Evolutionary conservation across 2,113 vertebrate species (phyloP).

Genomic region (Podocnemis expansa): DNA sequence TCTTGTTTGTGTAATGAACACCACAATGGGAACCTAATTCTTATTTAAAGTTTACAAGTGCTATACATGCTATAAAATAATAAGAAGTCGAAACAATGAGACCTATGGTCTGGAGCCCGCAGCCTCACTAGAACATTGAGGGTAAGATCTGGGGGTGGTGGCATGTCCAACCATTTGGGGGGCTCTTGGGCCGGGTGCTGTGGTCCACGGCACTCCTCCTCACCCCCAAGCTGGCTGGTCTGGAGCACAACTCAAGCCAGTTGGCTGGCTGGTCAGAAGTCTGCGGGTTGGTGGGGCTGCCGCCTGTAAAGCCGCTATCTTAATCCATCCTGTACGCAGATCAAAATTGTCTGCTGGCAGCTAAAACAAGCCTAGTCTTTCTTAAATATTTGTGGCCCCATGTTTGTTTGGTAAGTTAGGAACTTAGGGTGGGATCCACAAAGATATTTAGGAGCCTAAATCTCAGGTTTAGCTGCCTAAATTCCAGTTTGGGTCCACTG

Average conservation of each 20-base stretch:
- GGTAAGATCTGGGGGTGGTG: too few species aligned
- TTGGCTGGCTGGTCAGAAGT: too few species aligned
- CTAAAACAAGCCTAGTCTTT: background rate
- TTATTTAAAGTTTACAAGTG: background rate
- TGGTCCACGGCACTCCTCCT: too few species aligned
- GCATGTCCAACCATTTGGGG: too few species aligned
- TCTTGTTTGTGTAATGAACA: background rate
- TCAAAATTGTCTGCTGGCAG: background rate
- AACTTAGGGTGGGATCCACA: background rate
- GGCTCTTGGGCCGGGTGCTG: too few species aligned
- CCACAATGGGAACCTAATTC: background rate
- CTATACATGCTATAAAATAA: background rate
- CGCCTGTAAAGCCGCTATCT: too few species aligned
- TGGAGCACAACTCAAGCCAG: too few species aligned
- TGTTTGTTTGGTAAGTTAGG: background rate
- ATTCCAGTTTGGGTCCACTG: background rate
- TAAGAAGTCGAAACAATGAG: background rate
- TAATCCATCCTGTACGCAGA: background rate
- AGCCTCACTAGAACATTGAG: too few species aligned
- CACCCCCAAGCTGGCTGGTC: too few species aligned
- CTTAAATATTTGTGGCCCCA: background rate
- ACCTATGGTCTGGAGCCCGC: too few species aligned
- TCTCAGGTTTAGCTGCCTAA: background rate
- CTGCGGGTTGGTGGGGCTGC: too few species aligned
- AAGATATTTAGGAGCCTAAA: background rate